These are phyloP conservation scores for Sebastes melanostomus DNA, from an alignment of 2,797 vertebrate species.

Conservation along the genomic window DNA sequence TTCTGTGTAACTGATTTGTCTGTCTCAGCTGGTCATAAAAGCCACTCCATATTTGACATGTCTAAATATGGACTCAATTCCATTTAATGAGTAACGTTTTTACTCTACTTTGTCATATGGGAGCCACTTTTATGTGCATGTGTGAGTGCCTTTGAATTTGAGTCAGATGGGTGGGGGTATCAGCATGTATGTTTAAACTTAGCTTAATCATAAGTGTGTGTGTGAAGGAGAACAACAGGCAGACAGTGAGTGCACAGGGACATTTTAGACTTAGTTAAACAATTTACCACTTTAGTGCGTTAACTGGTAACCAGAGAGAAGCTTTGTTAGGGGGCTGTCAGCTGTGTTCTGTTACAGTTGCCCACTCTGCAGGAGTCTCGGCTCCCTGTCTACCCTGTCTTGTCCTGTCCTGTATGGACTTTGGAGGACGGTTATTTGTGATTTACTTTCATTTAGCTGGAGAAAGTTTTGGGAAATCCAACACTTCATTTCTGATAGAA, in stretches of 20 bases:
- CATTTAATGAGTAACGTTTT: constrained; percentile 42
- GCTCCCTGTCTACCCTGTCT: no score
- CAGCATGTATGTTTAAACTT: not conserved
- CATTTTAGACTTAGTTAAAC: constrained; percentile 21
- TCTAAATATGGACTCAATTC: constrained; percentile 57
- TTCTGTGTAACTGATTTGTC: constrained; percentile 23
- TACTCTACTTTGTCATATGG: constrained; percentile 19
- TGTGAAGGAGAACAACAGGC: not conserved
- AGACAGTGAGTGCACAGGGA: not conserved
- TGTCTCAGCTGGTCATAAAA: constrained; percentile 53
- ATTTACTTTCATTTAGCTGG: not conserved
- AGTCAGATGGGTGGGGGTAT: not conserved
- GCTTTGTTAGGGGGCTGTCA: constrained; percentile 19
- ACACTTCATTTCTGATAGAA: not conserved
- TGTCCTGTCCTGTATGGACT: not conserved
- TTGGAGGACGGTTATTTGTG: not conserved
- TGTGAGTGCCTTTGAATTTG: constrained; percentile 2
- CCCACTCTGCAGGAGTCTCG: no score
- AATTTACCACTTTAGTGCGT: constrained; percentile 24
- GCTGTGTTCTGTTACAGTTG: no score
- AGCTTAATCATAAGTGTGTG: not conserved
- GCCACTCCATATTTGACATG: constrained; percentile 46
- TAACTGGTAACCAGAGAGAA: constrained; percentile 13
- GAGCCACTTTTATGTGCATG: constrained; percentile 30
- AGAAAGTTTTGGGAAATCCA: not conserved